phyloP scores from a whole-genome alignment of 2,113 vertebrate species.

The Erythrolamprus reginae region DNA sequence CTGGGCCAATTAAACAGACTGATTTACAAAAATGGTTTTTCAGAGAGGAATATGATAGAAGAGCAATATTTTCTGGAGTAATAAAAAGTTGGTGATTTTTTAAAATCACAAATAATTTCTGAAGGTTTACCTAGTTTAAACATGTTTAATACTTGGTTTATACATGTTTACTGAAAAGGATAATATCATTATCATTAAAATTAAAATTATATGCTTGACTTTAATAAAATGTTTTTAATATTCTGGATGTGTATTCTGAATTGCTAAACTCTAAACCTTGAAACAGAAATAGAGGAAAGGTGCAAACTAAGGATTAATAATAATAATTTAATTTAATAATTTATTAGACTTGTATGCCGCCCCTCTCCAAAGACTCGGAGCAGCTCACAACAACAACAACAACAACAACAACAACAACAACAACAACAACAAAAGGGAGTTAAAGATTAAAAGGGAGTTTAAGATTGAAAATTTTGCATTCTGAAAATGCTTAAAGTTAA shows the following conservation, averaged over 20 bases:
- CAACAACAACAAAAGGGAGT: too few species aligned
- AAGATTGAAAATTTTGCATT: background rate
- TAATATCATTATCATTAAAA: background rate
- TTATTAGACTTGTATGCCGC: too few species aligned
- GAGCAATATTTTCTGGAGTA: background rate
- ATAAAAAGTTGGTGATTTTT: background rate
- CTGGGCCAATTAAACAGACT: background rate
- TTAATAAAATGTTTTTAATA: background rate
- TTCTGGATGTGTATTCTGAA: background rate
- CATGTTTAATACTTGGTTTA: background rate
- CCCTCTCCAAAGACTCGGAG: too few species aligned
- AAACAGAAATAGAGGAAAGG: background rate
- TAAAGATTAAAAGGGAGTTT: too few species aligned
- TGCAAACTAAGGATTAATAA: background rate
- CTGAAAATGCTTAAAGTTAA: background rate
- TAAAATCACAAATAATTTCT: background rate
- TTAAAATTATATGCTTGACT: background rate
- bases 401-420: too few species aligned
- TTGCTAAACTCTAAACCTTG: background rate
- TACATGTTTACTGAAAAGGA: background rate
- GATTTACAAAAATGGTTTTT: background rate
- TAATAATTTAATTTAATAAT: too few species aligned
- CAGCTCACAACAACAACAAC: too few species aligned
- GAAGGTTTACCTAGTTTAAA: background rate
- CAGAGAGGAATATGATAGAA: background rate